Base-by-base conservation (phyloP, 2,797 vertebrate genomes). In the Pseudochirops corinnae region DNA sequence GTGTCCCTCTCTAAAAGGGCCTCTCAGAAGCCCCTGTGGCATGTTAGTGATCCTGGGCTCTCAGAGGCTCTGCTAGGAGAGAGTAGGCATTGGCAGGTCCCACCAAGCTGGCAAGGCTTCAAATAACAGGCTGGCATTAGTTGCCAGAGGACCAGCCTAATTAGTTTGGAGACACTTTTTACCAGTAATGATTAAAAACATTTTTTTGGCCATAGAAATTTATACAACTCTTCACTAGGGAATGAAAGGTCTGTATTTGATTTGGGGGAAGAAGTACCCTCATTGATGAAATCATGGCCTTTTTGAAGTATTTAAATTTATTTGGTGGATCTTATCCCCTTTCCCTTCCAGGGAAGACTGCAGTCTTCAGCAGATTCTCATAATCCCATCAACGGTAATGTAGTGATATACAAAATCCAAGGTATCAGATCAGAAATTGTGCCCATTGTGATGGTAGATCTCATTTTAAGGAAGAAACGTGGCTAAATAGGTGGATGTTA, bases 301-400 rank as follows among this genome's bases (percentile, higher is more conserved):
- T 87, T 87, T 26, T 10, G 74, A 87, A 87, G 39, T 46, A 46
- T 87, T 50, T 98, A 97, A 97, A 96, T 94, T 46, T n/a, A 91
- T 90, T 93, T 94, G 95, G 96, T 97, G 50, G 90, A 96, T 92
- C 96, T 95, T 56, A 93, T 96, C 93, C 96, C 93, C 93, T 95
- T 94, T 93, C 91, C 93, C 97, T 96, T 95, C 93, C 95, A 97
- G 97, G 97, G 95, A 97, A 97, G 97, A 90, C 58, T 52, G 95
- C 94, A 96, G 14, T 97, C 94, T 97, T 95, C 94, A 93, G 6
- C 21, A 96, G 96, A 97, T 97, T 97, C 97, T 98, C 98, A 97
- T 97, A 97, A 97, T 93, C 95, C 96, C 97, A 95, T 97, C 95
- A 96, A 91, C 94, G 57, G 95, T 94, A 56, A 95, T 91, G 92